Conservation (phyloP, 2,888 invertebrate genomes). For the Dromius quadrimaculatus region DNA sequence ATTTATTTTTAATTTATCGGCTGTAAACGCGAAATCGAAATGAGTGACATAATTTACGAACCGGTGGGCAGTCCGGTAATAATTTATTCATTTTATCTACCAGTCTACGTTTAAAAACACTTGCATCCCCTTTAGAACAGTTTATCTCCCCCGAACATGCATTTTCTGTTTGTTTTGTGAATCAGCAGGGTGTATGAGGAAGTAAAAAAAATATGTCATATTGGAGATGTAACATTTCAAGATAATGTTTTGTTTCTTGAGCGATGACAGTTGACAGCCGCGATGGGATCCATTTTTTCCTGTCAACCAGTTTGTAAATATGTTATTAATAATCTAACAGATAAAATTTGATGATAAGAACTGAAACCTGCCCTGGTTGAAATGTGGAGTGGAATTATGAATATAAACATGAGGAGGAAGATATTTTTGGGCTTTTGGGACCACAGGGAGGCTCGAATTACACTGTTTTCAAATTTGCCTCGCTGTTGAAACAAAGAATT, state of each 20-base stretch:
- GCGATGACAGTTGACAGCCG: constrained; percentile 35
- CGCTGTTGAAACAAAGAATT: constrained; percentile 25
- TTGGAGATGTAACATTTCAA: constrained; percentile 41
- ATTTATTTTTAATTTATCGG: constrained; percentile 23
- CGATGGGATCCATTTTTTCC: constrained; percentile 35
- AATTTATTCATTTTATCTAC: constrained; percentile 44
- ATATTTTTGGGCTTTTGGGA: not conserved
- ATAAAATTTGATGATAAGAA: constrained; percentile 37
- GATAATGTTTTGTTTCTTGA: constrained; percentile 39
- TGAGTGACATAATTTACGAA: constrained; percentile 17
- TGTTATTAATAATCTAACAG: constrained; percentile 40
- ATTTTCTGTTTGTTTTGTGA: constrained; percentile 48
- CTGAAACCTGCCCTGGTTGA: constrained; percentile 1
- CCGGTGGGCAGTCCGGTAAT: constrained; percentile 12
- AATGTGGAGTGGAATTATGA: constrained; percentile 30
- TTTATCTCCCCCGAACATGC: constrained; percentile 47
- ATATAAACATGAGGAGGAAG: constrained; percentile 47
- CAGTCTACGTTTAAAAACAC: constrained; percentile 30
- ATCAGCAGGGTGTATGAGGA: constrained; percentile 40
- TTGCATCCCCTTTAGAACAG: constrained; percentile 27
- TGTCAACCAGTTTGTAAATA: constrained; percentile 46
- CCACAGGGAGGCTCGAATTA: constrained; percentile 22
- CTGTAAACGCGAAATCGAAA: constrained; percentile 21
- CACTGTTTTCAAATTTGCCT: constrained; percentile 31
- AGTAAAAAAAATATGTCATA: constrained; percentile 45